Evolutionary conservation across 2,113 vertebrate species (phyloP).

Genomic region (Callorhinus ursinus): DNA sequence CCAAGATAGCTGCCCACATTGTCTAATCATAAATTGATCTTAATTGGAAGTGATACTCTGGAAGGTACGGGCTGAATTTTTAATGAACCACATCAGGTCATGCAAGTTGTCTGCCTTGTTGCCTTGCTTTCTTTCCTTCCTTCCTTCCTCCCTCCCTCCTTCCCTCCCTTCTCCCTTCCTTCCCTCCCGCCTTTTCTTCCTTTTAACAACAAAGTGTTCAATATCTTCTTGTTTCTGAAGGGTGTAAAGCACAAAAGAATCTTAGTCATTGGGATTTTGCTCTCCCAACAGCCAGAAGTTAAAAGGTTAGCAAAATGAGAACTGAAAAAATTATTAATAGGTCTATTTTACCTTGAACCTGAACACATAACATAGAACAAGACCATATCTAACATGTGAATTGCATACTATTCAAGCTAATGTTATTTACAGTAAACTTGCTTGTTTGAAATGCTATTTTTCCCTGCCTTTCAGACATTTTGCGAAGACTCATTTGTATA

Average conservation of each 20-base stretch:
- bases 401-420: background rate
- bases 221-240: constrained; percentile 14
- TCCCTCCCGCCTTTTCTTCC: background rate
- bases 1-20: background rate
- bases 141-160: background rate
- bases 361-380: background rate
- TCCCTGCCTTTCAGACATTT: background rate
- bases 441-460: constrained; percentile 21
- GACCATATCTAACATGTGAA: background rate
- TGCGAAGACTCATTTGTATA: constrained; percentile 3
- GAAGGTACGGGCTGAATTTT: constrained; percentile 14
- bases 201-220: background rate
- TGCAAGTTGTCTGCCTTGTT: background rate
- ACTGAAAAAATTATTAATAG: constrained; percentile 16
- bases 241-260: background rate
- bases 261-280: background rate
- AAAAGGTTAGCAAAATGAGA: constrained; percentile 31
- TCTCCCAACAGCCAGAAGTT: constrained; percentile 1
- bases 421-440: background rate
- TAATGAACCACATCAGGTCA: constrained; percentile 2
- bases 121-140: background rate
- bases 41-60: constrained; percentile 28
- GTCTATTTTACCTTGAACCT: constrained; percentile 32
- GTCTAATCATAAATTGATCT: constrained; percentile 11
- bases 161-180: background rate